A percentile compares a stretch with the other conserved stretches of the same genome.
phyloP scores from a whole-genome alignment of 2,113 vertebrate species.

The Myotis lucifugus region DNA sequence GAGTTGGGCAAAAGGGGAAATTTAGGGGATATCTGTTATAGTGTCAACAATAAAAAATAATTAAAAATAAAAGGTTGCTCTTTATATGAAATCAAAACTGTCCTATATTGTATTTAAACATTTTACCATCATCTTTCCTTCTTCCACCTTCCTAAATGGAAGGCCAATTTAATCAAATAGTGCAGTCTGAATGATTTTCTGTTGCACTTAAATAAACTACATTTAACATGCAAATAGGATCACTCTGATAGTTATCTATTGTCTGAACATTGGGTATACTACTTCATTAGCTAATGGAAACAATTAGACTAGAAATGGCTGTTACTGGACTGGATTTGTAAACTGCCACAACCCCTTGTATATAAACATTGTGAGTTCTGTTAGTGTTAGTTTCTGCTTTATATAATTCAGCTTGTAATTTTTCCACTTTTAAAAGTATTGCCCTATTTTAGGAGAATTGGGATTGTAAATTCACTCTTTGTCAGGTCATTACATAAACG shows the following conservation, averaged over 20 bases:
- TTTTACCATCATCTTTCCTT: background rate
- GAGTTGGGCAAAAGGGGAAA: background rate
- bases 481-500: slow-evolving; percentile 9
- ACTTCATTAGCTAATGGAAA: slow-evolving; percentile 43
- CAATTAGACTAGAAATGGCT: slow-evolving; percentile 53
- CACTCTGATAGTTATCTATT: slow-evolving; percentile 63
- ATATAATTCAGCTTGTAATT: slow-evolving; percentile 29
- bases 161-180: slow-evolving; percentile 63
- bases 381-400: slow-evolving; percentile 60
- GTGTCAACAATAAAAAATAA: background rate
- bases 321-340: slow-evolving; percentile 40
- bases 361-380: background rate
- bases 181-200: slow-evolving; percentile 51
- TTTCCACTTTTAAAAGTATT: slow-evolving; percentile 32
- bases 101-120: background rate
- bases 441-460: slow-evolving; percentile 46
- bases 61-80: background rate
- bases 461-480: slow-evolving; percentile 64
- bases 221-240: slow-evolving; percentile 52
- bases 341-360: background rate
- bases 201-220: slow-evolving; percentile 64
- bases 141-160: background rate
- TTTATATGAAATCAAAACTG: background rate
- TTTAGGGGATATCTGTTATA: background rate
- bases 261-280: slow-evolving; percentile 62